phyloP scores from a whole-genome alignment of 2,797 vertebrate genomes.

The Poliocrania exsul region DNA sequence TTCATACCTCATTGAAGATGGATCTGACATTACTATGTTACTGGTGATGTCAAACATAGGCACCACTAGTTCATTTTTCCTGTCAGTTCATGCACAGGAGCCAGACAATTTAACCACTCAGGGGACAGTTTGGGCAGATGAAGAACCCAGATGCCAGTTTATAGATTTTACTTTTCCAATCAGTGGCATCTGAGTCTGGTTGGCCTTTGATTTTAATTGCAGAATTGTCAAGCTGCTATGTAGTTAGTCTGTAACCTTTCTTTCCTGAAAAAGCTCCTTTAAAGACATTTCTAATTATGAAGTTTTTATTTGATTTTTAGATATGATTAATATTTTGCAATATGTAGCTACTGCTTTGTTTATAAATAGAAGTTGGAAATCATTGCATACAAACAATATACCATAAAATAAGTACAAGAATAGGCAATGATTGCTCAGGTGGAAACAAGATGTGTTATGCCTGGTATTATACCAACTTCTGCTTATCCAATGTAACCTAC shows the following conservation, averaged over 20 bases:
- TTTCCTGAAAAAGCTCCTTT: not conserved
- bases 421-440: not conserved
- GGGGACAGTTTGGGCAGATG: constrained; percentile 25
- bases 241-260: not conserved
- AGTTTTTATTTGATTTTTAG: not conserved
- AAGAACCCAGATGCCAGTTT: constrained; percentile 23
- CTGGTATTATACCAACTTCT: not conserved
- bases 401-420: not conserved
- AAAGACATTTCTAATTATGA: not conserved
- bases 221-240: not conserved
- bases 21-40: not conserved
- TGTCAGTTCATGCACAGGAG: not conserved
- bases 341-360: not conserved
- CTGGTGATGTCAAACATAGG: constrained; percentile 6
- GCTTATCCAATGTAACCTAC: not conserved
- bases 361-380: not conserved
- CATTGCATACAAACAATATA: not conserved
- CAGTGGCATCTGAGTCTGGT: not conserved
- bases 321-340: not conserved
- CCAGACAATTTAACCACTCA: not conserved
- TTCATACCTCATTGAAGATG: not conserved
- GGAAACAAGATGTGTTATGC: not conserved
- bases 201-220: not conserved
- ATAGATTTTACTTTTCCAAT: not conserved
- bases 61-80: not conserved